phyloP scores from a whole-genome alignment of 2,888 invertebrate genomes.

The Torymus auratus region DNA sequence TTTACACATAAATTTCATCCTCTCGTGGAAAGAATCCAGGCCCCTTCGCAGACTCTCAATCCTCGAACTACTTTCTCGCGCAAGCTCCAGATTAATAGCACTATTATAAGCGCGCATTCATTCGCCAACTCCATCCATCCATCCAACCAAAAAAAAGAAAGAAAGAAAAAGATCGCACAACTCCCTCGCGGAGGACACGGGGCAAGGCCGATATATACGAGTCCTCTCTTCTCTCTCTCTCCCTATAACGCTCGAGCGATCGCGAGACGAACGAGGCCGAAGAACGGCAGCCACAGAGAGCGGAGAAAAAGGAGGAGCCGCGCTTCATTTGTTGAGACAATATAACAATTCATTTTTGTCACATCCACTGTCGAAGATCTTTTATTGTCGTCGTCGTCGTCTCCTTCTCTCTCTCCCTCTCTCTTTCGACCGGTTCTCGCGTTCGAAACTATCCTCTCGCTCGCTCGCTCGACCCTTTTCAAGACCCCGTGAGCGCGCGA shows the following conservation, averaged over 20 bases:
- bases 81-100: neutral
- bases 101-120: constrained; percentile 11
- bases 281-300: constrained; percentile 55
- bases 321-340: constrained; percentile 75
- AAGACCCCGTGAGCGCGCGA: constrained; percentile 47
- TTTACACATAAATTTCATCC: no score
- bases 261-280: constrained; percentile 34
- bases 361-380: constrained; percentile 70
- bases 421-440: constrained; percentile 49
- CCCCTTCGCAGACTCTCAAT: no score
- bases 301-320: constrained; percentile 62
- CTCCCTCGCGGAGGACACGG: no score
- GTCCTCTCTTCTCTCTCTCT: no score
- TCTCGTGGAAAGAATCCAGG: no score
- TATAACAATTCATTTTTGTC: constrained; percentile 75
- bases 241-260: neutral
- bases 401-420: no score
- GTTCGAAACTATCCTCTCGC: constrained; percentile 17
- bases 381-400: constrained; percentile 65
- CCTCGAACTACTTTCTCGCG: neutral
- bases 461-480: constrained; percentile 54
- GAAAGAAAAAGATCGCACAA: neutral
- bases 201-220: no score
- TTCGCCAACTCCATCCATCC: neutral
- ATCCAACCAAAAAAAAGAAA: neutral